Evolutionary conservation across 1,140 invertebrate genomes (phyloP).

Genomic region (Danaus plexippus): DNA sequence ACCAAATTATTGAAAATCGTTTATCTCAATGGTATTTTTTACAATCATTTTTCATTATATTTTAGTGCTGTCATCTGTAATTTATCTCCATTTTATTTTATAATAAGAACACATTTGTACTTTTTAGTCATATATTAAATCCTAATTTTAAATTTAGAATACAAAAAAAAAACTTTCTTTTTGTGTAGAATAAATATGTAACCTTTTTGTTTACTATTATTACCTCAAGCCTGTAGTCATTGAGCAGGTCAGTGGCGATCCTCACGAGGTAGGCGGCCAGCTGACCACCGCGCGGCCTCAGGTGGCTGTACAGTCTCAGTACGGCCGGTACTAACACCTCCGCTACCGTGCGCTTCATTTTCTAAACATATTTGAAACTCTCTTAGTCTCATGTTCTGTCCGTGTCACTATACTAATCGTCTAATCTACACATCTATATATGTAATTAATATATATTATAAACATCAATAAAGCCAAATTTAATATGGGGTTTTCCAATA

Average conservation of each 20-base stretch:
- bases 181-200: neutral
- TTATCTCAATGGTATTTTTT: no score
- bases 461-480: neutral
- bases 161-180: neutral
- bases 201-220: conserved; percentile 2
- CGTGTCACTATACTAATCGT: no score
- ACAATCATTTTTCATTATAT: no score
- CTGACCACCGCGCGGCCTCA: conserved; percentile 48
- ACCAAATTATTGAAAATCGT: no score
- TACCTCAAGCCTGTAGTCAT: conserved; percentile 57
- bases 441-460: neutral
- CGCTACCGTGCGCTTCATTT: conserved; percentile 62
- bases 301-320: conserved; percentile 44
- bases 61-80: no score
- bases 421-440: neutral
- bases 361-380: conserved; percentile 23
- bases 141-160: neutral
- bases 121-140: no score
- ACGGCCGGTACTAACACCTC: conserved; percentile 58
- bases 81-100: no score
- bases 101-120: no score
- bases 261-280: conserved; percentile 49
- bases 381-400: no score
- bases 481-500: neutral
- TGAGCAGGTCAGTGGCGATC: conserved; percentile 54